These are phyloP conservation scores for Lamprologus ornatipinnis DNA, from an alignment of 2,113 vertebrate genomes.

Conservation along the genomic window DNA sequence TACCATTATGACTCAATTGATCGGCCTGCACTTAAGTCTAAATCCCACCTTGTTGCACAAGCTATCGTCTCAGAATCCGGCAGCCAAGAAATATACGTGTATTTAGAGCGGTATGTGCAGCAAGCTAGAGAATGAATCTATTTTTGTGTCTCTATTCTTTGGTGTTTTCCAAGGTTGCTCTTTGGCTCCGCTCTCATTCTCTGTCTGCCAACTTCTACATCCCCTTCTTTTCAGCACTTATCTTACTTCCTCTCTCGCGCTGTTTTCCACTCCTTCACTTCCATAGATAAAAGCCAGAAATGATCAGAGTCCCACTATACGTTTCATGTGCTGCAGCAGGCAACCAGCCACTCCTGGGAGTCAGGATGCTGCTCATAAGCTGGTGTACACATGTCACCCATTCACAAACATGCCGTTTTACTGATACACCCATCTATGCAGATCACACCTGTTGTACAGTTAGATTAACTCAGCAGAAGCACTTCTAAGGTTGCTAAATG, in stretches of 20 bases:
- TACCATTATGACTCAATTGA: constrained; percentile 71
- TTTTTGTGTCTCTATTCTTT: background rate
- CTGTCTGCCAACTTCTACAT: background rate
- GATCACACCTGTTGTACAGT: background rate
- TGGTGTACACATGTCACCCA: background rate
- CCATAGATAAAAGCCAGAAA: constrained; percentile 11
- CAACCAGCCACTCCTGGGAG: background rate
- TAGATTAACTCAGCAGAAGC: background rate
- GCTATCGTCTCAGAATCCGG: constrained; percentile 54
- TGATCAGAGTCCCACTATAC: constrained; percentile 1
- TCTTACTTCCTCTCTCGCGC: background rate
- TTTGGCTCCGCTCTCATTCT: background rate
- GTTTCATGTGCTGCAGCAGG: background rate
- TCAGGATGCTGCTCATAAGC: background rate
- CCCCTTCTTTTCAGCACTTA: background rate
- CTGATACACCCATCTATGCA: background rate
- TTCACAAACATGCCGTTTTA: background rate
- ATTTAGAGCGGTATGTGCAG: background rate
- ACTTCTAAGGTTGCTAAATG: background rate
- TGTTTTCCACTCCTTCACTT: background rate
- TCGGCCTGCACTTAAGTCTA: constrained; percentile 69
- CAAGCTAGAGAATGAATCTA: background rate
- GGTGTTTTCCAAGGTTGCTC: background rate
- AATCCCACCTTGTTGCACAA: constrained; percentile 60
- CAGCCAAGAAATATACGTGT: constrained; percentile 27